Conservation (phyloP, 2,113 vertebrate species). For the Phalacrocorax carbo region DNA sequence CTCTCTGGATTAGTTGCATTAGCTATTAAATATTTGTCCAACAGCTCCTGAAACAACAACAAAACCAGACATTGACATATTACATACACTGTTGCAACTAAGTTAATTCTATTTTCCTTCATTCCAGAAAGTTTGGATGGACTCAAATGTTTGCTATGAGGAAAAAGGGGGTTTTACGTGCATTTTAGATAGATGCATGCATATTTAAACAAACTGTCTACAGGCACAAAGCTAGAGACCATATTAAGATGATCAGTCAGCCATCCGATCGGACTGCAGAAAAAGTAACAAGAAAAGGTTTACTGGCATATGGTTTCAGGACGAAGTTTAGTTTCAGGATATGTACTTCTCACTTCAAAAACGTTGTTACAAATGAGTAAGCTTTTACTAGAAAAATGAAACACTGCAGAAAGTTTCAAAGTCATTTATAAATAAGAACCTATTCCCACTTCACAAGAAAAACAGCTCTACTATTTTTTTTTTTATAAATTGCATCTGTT, state of each 20-base stretch:
- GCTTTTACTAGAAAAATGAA: not conserved
- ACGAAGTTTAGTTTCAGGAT: not conserved
- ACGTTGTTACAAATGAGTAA: not conserved
- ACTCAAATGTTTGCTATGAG: not conserved
- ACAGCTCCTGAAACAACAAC: constrained; percentile 77
- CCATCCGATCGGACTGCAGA: not conserved
- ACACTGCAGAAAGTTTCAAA: not conserved
- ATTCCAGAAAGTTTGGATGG: not conserved
- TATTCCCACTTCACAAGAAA: not conserved
- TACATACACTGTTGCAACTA: not conserved
- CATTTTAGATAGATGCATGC: not conserved
- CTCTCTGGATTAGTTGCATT: constrained; percentile 87
- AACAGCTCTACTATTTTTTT: not conserved
- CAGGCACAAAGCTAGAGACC: not conserved
- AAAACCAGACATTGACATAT: not conserved
- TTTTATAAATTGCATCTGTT: not conserved
- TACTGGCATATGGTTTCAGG: not conserved
- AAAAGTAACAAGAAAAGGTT: not conserved
- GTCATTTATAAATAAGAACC: not conserved
- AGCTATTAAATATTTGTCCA: constrained; percentile 89
- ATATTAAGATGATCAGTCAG: not conserved
- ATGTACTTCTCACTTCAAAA: not conserved
- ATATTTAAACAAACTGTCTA: not conserved
- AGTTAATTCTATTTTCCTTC: not conserved
- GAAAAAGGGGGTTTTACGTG: not conserved